phyloP scores from a whole-genome alignment of 2,888 invertebrate species.

The Elmis aenea region DNA sequence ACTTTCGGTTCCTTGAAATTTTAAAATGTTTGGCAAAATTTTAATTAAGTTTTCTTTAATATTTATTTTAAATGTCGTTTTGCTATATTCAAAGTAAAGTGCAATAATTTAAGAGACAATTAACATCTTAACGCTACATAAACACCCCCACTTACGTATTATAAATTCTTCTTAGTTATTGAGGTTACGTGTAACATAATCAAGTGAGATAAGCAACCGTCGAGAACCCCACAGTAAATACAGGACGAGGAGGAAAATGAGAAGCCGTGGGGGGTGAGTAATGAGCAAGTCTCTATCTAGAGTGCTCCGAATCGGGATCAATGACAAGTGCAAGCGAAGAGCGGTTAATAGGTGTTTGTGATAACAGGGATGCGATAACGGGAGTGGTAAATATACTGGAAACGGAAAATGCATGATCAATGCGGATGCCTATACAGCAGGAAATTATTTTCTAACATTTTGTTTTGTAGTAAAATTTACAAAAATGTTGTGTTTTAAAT shows the following conservation, averaged over 20 bases:
- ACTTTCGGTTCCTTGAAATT: no score
- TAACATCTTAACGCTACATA: no score
- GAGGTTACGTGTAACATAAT: conserved; percentile 41
- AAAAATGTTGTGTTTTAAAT: no score
- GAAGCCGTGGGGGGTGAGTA: conserved; percentile 45
- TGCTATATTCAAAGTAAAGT: no score
- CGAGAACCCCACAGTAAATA: conserved; percentile 38
- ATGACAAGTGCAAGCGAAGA: conserved; percentile 47
- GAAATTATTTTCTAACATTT: conserved; percentile 37
- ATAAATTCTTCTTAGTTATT: conserved; percentile 31
- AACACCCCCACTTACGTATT: no score
- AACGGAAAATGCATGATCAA: conserved; percentile 49
- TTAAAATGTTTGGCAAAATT: no score
- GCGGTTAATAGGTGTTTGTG: conserved; percentile 44
- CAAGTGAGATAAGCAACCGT: conserved; percentile 41
- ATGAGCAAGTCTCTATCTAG: conserved; percentile 34
- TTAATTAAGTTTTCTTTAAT: no score
- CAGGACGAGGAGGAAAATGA: conserved; percentile 37
- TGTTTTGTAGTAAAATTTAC: background rate
- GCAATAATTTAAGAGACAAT: no score
- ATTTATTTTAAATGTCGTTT: no score
- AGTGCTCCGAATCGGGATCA: conserved; percentile 44
- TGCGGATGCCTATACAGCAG: conserved; percentile 42
- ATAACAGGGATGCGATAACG: conserved; percentile 46
- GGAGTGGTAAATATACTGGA: conserved; percentile 44